Evolutionary conservation across 2,888 invertebrate genomes (phyloP).

Genomic region (Leptarthrus brevirostris): DNA sequence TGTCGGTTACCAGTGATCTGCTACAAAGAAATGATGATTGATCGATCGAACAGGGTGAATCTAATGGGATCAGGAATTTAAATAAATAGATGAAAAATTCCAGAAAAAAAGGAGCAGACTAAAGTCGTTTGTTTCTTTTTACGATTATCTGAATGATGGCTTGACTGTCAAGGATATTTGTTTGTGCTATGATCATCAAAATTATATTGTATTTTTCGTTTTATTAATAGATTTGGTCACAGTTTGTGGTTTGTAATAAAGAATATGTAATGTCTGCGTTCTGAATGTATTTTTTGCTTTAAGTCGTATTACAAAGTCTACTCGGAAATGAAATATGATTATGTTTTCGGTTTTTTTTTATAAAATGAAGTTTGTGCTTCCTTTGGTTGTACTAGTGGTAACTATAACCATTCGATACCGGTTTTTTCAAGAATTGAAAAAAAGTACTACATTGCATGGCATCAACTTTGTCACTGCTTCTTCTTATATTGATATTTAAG

Average conservation of each 20-base stretch:
- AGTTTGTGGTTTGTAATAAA: background rate
- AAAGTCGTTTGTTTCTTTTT: conserved; percentile 17
- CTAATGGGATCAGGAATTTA: conserved; percentile 44
- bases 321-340: too few relatives aligned
- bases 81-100: conserved; percentile 1
- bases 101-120: conserved; percentile 4
- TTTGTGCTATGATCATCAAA: background rate
- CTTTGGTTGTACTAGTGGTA: too few relatives aligned
- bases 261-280: too few relatives aligned
- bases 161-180: conserved; percentile 22
- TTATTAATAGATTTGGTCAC: background rate
- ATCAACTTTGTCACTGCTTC: too few relatives aligned
- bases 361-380: too few relatives aligned
- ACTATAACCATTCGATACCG: too few relatives aligned
- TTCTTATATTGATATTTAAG: too few relatives aligned
- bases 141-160: conserved; percentile 26
- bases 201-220: background rate
- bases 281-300: too few relatives aligned
- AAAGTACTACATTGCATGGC: too few relatives aligned
- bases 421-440: too few relatives aligned
- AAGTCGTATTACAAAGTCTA: too few relatives aligned
- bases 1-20: conserved; percentile 36
- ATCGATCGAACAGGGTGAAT: conserved; percentile 30
- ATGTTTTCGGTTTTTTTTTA: too few relatives aligned
- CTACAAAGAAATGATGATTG: conserved; percentile 48